Evolutionary conservation across 2,113 vertebrate genomes (phyloP).

Genomic region (Equus quagga): DNA sequence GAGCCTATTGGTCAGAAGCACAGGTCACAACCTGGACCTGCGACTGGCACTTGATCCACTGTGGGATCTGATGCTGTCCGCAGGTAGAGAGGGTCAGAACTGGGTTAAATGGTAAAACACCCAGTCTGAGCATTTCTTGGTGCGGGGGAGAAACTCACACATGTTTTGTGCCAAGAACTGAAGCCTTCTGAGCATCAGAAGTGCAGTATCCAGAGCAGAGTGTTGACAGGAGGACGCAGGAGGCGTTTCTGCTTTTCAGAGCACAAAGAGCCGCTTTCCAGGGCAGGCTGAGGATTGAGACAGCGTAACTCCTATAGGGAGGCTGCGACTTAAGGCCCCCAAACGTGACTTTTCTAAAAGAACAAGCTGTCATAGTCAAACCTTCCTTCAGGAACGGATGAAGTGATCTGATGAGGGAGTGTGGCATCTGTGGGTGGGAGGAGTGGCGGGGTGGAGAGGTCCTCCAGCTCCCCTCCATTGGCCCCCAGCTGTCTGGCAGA

Average conservation of each 20-base stretch:
- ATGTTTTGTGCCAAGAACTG: background rate
- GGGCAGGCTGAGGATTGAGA: background rate
- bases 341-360: background rate
- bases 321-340: background rate
- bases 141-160: background rate
- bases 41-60: background rate
- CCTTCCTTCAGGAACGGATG: background rate
- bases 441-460: background rate
- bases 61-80: background rate
- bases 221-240: background rate
- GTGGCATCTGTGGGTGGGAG: accelerated
- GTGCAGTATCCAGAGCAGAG: background rate
- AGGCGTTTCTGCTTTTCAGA: background rate
- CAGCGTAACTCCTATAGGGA: background rate
- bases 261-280: background rate
- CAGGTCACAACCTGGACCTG: background rate
- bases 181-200: background rate
- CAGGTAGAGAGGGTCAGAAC: background rate
- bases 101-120: background rate
- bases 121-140: background rate
- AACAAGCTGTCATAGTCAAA: background rate
- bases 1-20: background rate
- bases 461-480: background rate
- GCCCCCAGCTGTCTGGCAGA: too few relatives aligned
- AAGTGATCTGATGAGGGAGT: background rate